These are phyloP conservation scores for Cosmorhoe ocellata DNA, from an alignment of 2,888 invertebrate genomes.

Conservation along the genomic window DNA sequence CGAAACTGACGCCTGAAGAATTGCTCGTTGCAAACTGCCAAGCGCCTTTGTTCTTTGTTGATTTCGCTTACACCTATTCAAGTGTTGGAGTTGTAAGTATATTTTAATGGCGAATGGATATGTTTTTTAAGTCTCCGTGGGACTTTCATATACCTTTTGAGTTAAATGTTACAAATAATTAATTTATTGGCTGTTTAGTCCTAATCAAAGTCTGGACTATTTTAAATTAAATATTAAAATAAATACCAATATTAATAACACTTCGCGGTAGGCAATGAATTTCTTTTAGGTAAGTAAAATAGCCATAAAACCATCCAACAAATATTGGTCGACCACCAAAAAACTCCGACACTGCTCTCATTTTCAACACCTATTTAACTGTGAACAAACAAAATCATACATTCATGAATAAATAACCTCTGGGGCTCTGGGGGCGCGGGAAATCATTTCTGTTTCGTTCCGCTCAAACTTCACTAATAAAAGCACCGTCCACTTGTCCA, in stretches of 20 bases:
- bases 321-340: slow-evolving; percentile 25
- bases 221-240: no score
- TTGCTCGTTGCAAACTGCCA: slow-evolving; percentile 37
- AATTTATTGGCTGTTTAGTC: no score
- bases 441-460: slow-evolving; percentile 42
- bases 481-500: slow-evolving; percentile 44
- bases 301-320: slow-evolving; percentile 8
- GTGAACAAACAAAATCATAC: slow-evolving; percentile 37
- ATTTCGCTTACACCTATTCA: slow-evolving; percentile 25
- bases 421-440: slow-evolving; percentile 34
- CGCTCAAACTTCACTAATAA: slow-evolving; percentile 46
- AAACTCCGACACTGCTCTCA: slow-evolving; percentile 28
- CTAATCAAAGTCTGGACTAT: no score
- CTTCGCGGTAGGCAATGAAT: no score
- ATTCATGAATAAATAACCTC: slow-evolving; percentile 38
- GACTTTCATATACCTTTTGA: no score
- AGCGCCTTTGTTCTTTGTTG: slow-evolving; percentile 35
- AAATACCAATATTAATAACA: no score
- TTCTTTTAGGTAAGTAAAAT: no score
- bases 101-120: neutral
- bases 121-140: neutral
- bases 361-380: slow-evolving; percentile 38
- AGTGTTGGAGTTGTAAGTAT: slow-evolving; percentile 1
- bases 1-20: slow-evolving; percentile 47
- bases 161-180: no score